Evolutionary conservation across 2,797 vertebrate genomes (phyloP), one percentile per base, ranked within the genome.

Genomic region (Hybognathus amarus): DNA sequence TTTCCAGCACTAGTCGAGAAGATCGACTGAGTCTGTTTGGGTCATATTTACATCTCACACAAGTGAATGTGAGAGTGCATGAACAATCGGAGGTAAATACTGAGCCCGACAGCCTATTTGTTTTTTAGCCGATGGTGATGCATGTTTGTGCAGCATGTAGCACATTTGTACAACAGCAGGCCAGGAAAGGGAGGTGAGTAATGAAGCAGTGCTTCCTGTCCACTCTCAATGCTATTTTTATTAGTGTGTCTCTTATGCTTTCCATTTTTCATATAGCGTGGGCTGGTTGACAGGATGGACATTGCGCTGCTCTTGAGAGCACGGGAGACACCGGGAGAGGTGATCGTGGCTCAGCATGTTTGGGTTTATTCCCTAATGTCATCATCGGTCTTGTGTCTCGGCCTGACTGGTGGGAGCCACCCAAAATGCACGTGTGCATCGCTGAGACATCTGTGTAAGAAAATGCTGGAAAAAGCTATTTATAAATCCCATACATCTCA

Each of bases 11-110:
- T 30, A 15, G 75, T 38, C 38, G 47, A 59, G 61, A 79, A 52
- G 74, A 69, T 69, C 71, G 75, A 73, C 70, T 15, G 38, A 84
- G 63, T 61, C 47, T 85, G 59, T 68, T 68, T 56, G 71, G 78
- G 42, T 68, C 50, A 81, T 80, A 70, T 80, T 45, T 85, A 85
- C 54, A 64, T 54, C 40, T 76, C 68, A 67, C 61, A 68, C 80
- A 56, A 54, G 71, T 93, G 92, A 92, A 91, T 88, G 90, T 89
- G 89, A 92, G 93, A 94, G 93, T 87, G 92, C 91, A 94, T 94
- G 94, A 96, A 96, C 95, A 95, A 94, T 96, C 94, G 94, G 92
- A 96, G 94, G 94, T 95, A 95, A 95, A 95, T 93, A 94, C 89
- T n/a, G 67, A 87, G 85, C 91, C 92, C 94, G 94, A 95, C 91